These are phyloP conservation scores for Chelonus formosanus DNA, from an alignment of 2,888 invertebrate genomes.

Conservation along the genomic window DNA sequence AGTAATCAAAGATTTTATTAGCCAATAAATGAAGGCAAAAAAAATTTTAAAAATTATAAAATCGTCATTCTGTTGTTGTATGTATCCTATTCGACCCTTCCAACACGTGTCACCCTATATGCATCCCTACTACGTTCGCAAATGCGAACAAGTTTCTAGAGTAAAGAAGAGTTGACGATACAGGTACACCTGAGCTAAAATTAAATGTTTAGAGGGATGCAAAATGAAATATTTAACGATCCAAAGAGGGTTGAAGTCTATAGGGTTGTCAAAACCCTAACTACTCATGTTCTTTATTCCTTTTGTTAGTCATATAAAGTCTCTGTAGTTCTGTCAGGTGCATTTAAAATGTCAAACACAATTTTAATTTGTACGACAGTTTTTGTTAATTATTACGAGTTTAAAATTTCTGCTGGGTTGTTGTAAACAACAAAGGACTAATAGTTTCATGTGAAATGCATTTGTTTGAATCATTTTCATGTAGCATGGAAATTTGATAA, in stretches of 20 bases:
- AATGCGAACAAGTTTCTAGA: neutral
- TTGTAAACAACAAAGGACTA: too few species aligned
- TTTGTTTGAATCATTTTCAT: too few species aligned
- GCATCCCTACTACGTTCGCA: neutral
- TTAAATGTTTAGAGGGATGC: constrained; percentile 58
- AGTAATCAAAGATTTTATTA: neutral
- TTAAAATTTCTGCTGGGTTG: constrained; percentile 20
- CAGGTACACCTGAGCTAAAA: constrained; percentile 59
- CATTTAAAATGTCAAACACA: constrained; percentile 44
- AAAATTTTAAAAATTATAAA: constrained; percentile 23
- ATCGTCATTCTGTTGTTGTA: constrained; percentile 1
- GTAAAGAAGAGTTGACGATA: constrained; percentile 29
- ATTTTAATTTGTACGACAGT: constrained; percentile 14
- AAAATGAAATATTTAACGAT: constrained; percentile 64
- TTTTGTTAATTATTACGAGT: constrained; percentile 25
- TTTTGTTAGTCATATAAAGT: constrained; percentile 48
- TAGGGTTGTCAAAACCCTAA: constrained; percentile 32
- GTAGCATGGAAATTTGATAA: too few species aligned
- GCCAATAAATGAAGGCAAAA: constrained; percentile 1
- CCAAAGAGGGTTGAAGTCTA: constrained; percentile 42
- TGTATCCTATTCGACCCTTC: constrained; percentile 24
- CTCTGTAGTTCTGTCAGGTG: constrained; percentile 32
- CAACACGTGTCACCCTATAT: constrained; percentile 23
- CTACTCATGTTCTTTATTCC: constrained; percentile 35
- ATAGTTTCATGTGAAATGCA: too few species aligned